Evolutionary conservation across 2,113 vertebrate genomes (phyloP).

Genomic region (Cyanistes caeruleus): DNA sequence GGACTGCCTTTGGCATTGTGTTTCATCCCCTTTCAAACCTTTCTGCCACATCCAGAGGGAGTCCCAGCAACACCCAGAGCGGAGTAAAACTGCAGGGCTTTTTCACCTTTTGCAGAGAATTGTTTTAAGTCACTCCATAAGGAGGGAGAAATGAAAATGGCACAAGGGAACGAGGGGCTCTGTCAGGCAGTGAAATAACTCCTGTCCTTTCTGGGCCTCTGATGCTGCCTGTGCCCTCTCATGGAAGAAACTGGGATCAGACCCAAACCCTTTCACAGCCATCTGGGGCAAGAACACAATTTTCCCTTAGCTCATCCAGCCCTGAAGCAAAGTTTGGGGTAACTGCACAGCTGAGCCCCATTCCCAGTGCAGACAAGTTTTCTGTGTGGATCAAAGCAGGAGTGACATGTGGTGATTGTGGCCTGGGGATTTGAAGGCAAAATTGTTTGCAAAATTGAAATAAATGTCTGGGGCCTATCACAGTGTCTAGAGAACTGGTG

Average conservation of each 20-base stretch:
- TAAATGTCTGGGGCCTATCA: background rate
- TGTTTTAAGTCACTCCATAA: background rate
- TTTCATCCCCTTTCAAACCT: background rate
- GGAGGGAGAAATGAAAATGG: background rate
- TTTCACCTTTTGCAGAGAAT: background rate
- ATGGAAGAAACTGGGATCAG: background rate
- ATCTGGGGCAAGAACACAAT: background rate
- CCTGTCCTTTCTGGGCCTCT: background rate
- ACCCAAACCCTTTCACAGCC: background rate
- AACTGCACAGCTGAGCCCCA: background rate
- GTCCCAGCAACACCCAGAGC: background rate
- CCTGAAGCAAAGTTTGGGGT: background rate
- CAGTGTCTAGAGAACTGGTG: background rate
- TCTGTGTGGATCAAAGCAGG: background rate
- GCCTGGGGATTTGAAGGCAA: background rate
- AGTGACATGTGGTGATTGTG: background rate
- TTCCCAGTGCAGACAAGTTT: background rate
- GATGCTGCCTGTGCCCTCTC: background rate
- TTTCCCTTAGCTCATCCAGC: background rate
- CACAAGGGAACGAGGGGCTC: rapidly evolving
- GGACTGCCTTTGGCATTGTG: background rate
- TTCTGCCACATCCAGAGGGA: background rate
- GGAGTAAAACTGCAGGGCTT: background rate
- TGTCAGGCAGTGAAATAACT: background rate
- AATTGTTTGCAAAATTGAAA: background rate